phyloP scores from a whole-genome alignment of 1,140 invertebrate species.

The Scaptomyza graminum region DNA sequence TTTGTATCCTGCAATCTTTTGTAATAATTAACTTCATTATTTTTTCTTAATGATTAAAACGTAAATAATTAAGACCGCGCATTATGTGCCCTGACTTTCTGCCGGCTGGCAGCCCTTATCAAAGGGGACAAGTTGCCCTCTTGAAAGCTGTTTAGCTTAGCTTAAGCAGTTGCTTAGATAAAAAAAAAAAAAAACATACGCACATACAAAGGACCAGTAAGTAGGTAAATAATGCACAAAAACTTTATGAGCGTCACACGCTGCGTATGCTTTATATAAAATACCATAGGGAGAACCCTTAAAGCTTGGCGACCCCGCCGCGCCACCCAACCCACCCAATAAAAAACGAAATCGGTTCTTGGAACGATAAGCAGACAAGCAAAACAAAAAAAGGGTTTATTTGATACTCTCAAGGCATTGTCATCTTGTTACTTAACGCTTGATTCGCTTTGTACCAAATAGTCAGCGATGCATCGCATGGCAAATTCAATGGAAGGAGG shows the following conservation, averaged over 20 bases:
- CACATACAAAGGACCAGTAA: conserved; percentile 17
- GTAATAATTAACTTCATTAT: conserved; percentile 59
- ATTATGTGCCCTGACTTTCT: conserved; percentile 42
- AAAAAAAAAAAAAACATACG: background rate
- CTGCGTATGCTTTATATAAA: conserved; percentile 47
- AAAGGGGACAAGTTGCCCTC: background rate
- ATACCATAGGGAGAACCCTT: conserved; percentile 9
- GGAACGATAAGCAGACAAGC: conserved; percentile 15
- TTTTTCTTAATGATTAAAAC: conserved; percentile 58
- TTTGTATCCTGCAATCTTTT: conserved; percentile 14
- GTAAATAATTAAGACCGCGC: conserved; percentile 65
- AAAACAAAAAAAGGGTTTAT: conserved; percentile 34
- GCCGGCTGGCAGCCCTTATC: conserved; percentile 11
- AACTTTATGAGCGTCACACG: conserved; percentile 31
- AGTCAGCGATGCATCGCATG: conserved; percentile 64
- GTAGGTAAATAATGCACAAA: conserved; percentile 47
- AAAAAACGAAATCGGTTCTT: background rate
- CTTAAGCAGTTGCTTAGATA: too few relatives aligned
- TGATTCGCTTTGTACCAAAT: conserved; percentile 59
- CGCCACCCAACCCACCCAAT: too few relatives aligned
- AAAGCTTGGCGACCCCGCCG: conserved; percentile 4
- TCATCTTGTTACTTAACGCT: conserved; percentile 64
- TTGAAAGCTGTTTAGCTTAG: conserved; percentile 6
- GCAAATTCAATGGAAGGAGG: conserved; percentile 9
- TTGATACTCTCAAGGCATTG: conserved; percentile 27